A percentile compares a stretch with the other conserved stretches of the same genome.
These are phyloP conservation scores for Cydia splendana DNA, from an alignment of 1,140 invertebrate genomes.

Conservation along the genomic window DNA sequence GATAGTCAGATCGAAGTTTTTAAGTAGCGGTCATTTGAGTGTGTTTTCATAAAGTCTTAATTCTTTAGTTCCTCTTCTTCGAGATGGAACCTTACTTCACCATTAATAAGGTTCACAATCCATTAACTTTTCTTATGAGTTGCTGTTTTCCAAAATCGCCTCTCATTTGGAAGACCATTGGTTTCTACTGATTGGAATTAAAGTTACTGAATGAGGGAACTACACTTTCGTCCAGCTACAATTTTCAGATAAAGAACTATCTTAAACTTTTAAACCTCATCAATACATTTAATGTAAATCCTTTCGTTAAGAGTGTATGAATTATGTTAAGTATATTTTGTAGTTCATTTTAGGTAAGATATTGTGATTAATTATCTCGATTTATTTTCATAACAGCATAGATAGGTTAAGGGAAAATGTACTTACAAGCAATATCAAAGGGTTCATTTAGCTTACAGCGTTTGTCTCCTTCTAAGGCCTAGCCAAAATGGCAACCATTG, in stretches of 20 bases:
- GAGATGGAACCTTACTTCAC: background rate
- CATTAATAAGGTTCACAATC: background rate
- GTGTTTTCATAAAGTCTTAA: constrained; percentile 1
- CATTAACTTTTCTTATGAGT: background rate
- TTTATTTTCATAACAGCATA: no score
- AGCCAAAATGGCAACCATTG: no score
- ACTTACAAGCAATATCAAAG: no score
- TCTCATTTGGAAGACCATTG: constrained; percentile 11
- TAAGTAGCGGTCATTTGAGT: constrained; percentile 23
- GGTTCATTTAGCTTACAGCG: no score
- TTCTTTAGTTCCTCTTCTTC: background rate
- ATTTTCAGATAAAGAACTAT: background rate
- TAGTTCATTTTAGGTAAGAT: no score
- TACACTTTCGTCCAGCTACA: background rate
- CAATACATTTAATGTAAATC: background rate
- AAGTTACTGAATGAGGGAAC: constrained; percentile 10
- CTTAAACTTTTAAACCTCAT: background rate
- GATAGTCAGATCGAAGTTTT: constrained; percentile 14
- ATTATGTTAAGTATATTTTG: no score
- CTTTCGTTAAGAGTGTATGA: background rate
- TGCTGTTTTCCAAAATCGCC: background rate
- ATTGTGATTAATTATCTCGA: no score
- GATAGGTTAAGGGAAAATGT: no score
- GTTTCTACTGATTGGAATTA: constrained; percentile 16
- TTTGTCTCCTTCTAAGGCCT: no score